Conservation (phyloP, 2,113 vertebrate genomes). For the Rhagologus leucostigma region DNA sequence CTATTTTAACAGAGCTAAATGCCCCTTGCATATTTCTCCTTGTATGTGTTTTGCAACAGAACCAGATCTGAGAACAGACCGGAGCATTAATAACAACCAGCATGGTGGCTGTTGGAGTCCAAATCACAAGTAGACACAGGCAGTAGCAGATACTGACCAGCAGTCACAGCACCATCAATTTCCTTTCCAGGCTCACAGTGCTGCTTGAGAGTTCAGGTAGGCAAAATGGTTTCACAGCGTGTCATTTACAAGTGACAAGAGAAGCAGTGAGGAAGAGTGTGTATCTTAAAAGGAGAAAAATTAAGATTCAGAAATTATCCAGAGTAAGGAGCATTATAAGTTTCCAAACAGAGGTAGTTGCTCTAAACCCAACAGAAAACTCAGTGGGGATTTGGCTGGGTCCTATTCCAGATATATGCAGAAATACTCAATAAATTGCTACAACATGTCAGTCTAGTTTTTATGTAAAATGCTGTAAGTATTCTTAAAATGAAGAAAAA, state of each 20-base stretch:
- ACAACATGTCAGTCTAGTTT: not conserved
- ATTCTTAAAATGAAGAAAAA: not conserved
- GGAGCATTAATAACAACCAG: not conserved
- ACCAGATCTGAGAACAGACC: not conserved
- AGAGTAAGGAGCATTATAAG: not conserved
- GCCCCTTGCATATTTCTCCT: not conserved
- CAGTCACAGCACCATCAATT: not conserved
- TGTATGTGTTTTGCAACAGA: not conserved
- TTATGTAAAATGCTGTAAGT: not conserved
- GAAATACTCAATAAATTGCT: not conserved
- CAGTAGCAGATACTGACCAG: not conserved
- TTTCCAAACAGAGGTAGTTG: not conserved
- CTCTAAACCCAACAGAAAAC: not conserved
- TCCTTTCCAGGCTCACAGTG: not conserved
- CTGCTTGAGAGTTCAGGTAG: not conserved
- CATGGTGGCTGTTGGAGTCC: not conserved
- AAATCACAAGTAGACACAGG: not conserved
- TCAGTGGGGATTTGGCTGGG: not conserved
- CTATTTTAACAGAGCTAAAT: not conserved
- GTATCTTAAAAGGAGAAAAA: not conserved
- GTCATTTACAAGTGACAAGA: not conserved
- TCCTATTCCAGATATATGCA: not conserved
- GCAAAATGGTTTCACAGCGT: not conserved
- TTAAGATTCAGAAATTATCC: not conserved
- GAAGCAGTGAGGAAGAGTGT: not conserved